Evolutionary conservation across 2,113 vertebrate genomes (phyloP).

Genomic region (Syrmaticus mikado): DNA sequence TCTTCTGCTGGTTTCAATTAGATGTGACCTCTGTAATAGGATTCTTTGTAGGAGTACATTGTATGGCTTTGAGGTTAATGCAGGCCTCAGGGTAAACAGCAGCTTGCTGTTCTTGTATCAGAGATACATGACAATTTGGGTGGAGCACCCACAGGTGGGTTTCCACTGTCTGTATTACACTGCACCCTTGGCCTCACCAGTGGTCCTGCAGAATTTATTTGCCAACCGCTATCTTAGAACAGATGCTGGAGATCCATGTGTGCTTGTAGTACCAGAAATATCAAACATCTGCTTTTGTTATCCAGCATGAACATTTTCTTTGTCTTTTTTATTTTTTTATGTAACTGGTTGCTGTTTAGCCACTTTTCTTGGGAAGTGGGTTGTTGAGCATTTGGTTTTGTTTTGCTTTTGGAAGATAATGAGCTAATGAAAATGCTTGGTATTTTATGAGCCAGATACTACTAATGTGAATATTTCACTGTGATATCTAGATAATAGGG

Average conservation of each 20-base stretch:
- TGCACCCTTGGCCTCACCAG: background rate
- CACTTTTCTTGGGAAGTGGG: background rate
- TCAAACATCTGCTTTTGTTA: background rate
- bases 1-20: background rate
- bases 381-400: background rate
- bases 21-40: background rate
- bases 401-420: background rate
- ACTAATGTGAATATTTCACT: slow-evolving; percentile 35
- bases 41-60: background rate
- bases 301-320: background rate
- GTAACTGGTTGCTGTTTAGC: background rate
- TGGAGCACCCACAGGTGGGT: slow-evolving; percentile 20
- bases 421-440: slow-evolving; percentile 26
- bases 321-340: background rate
- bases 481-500: slow-evolving; percentile 53
- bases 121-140: background rate
- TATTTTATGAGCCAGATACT: slow-evolving; percentile 27
- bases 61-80: background rate
- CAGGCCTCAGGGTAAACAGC: background rate
- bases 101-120: background rate
- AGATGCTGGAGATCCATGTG: background rate
- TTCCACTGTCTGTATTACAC: background rate
- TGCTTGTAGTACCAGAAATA: background rate
- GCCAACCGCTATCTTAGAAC: background rate
- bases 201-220: background rate